Evolutionary conservation across 1,140 invertebrate genomes (phyloP).

Genomic region (Pseudomyrmex concolor): DNA sequence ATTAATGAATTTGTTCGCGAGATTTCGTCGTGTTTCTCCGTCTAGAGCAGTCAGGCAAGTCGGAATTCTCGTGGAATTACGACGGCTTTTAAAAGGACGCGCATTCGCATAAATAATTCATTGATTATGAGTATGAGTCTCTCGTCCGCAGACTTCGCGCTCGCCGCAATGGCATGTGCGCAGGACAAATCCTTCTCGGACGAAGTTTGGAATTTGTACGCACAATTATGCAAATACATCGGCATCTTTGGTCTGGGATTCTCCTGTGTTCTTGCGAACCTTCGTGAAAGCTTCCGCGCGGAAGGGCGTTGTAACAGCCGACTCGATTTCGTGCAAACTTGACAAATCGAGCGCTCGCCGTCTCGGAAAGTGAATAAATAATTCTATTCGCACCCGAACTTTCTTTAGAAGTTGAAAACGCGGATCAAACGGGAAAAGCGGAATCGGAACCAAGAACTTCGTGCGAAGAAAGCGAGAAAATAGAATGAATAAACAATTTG

Average conservation of each 20-base stretch:
- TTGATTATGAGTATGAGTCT: constrained; percentile 64
- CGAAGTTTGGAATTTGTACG: constrained; percentile 81
- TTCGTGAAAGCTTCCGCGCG: constrained; percentile 35
- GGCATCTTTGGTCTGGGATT: constrained; percentile 73
- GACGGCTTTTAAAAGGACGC: constrained; percentile 75
- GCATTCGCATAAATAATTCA: constrained; percentile 82
- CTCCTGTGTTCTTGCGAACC: constrained; percentile 17
- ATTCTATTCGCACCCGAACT: constrained; percentile 24
- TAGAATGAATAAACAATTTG: neutral
- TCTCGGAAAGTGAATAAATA: constrained; percentile 58
- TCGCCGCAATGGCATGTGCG: constrained; percentile 52
- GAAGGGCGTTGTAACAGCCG: neutral
- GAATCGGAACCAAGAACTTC: neutral
- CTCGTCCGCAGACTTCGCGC: constrained; percentile 23
- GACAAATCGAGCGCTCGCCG: constrained; percentile 67
- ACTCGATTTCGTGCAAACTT: constrained; percentile 65
- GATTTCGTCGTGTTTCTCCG: neutral
- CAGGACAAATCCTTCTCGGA: constrained; percentile 75
- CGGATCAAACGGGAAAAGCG: neutral
- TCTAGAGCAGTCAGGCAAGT: neutral
- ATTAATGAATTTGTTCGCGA: constrained; percentile 24
- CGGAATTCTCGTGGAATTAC: constrained; percentile 53
- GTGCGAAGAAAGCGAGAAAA: neutral
- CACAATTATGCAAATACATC: constrained; percentile 82
- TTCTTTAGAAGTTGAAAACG: neutral